phyloP scores from a whole-genome alignment of 2,113 vertebrate species.

The Tachuris rubrigastra region DNA sequence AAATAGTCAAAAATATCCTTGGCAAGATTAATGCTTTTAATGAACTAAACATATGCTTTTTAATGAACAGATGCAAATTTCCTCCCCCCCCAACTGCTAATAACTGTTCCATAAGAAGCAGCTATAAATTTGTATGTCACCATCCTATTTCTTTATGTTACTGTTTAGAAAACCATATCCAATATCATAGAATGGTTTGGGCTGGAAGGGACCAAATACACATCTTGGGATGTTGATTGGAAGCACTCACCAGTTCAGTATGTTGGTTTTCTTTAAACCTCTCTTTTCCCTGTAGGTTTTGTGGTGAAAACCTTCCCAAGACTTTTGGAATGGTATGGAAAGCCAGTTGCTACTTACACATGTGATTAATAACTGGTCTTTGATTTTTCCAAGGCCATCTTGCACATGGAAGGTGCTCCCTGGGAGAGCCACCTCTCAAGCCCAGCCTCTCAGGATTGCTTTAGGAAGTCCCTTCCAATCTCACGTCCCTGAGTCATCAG shows the following conservation, averaged over 20 bases:
- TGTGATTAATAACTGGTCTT: not conserved
- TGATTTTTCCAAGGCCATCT: not conserved
- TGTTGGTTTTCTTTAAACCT: not conserved
- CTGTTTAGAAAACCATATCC: not conserved
- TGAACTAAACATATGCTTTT: constrained; percentile 12
- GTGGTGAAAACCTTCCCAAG: not conserved
- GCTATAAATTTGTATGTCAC: not conserved
- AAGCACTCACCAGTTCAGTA: not conserved
- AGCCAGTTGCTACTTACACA: accelerated
- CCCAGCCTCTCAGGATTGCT: not conserved
- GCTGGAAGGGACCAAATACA: not conserved
- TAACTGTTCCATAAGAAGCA: not conserved
- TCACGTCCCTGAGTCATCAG: not conserved
- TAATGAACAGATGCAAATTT: constrained; percentile 35
- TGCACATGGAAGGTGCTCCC: not conserved
- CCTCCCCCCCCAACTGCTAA: not conserved
- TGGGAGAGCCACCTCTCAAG: not conserved
- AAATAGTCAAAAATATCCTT: constrained; percentile 15
- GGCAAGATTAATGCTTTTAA: constrained; percentile 30
- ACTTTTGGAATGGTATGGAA: not conserved
- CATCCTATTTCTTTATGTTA: not conserved
- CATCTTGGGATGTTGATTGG: not conserved
- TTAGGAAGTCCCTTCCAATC: not conserved
- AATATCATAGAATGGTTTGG: not conserved
- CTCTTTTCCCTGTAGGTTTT: not conserved